Evolutionary conservation across 2,888 invertebrate genomes (phyloP).

Genomic region (Cancer borealis): DNA sequence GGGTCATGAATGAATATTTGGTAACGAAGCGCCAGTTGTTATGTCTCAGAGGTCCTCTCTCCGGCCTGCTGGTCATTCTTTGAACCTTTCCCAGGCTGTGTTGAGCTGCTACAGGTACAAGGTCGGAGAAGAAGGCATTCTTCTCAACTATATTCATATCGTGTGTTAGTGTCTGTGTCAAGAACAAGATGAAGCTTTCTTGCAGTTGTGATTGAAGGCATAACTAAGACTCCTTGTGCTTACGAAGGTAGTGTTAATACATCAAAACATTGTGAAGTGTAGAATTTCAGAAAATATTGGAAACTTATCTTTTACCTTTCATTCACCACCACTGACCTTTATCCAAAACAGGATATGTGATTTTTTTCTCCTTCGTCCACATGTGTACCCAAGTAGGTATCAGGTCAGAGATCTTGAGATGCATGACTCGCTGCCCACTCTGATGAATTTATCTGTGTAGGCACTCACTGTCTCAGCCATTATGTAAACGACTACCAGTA

Average conservation of each 20-base stretch:
- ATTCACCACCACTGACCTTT: conserved; percentile 17
- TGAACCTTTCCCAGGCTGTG: not conserved
- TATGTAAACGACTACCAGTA: not conserved
- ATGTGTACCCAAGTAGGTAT: not conserved
- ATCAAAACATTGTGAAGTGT: not conserved
- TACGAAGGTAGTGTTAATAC: not conserved
- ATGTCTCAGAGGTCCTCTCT: not conserved
- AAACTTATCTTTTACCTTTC: not conserved
- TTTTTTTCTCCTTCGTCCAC: not conserved
- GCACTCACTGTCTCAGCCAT: not conserved
- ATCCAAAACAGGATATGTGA: not conserved
- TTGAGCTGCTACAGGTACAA: not conserved
- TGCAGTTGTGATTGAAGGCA: not conserved
- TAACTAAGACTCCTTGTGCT: not conserved
- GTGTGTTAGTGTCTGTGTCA: not conserved
- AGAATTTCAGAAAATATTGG: conserved; percentile 23
- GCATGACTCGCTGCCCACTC: not conserved
- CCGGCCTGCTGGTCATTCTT: not conserved
- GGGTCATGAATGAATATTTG: not conserved
- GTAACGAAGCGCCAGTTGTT: not conserved
- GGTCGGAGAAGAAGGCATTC: not conserved
- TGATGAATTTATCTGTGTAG: conserved; percentile 1
- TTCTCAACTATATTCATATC: not conserved
- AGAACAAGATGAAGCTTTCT: not conserved
- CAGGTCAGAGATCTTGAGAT: conserved; percentile 10